Evolutionary conservation across 2,888 invertebrate species (phyloP).

Genomic region (Drosophila subquinaria): DNA sequence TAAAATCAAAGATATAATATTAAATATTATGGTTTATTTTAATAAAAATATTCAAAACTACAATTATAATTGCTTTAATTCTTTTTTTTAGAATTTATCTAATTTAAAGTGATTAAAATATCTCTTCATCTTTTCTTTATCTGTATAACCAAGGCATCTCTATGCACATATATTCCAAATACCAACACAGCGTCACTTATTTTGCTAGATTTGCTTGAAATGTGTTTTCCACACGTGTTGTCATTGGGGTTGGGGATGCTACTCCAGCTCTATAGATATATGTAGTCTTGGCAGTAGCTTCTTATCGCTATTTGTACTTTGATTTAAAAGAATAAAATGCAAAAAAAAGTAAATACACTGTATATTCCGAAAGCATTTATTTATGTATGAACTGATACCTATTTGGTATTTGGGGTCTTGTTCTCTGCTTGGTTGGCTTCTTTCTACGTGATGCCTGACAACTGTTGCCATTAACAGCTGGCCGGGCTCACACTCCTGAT

Average conservation of each 20-base stretch:
- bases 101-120: too few relatives aligned
- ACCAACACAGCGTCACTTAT: slow-evolving; percentile 40
- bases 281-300: slow-evolving; percentile 1
- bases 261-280: slow-evolving; percentile 1
- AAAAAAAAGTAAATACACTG: slow-evolving; percentile 1
- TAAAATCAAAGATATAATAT: too few relatives aligned
- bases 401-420: slow-evolving; percentile 17
- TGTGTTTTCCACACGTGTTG: slow-evolving; percentile 45
- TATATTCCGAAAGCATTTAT: slow-evolving; percentile 39
- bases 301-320: slow-evolving; percentile 42
- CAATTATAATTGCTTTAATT: too few relatives aligned
- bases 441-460: slow-evolving; percentile 62
- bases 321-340: slow-evolving; percentile 36
- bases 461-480: slow-evolving; percentile 82
- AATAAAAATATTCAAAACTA: too few relatives aligned
- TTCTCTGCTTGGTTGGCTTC: slow-evolving; percentile 9
- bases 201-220: slow-evolving; percentile 66
- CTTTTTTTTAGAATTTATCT: too few relatives aligned
- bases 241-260: background rate
- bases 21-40: too few relatives aligned
- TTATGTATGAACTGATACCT: slow-evolving; percentile 48
- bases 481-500: slow-evolving; percentile 26
- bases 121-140: background rate
- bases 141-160: slow-evolving; percentile 35
- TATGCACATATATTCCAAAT: slow-evolving; percentile 32